phyloP scores from a whole-genome alignment of 2,888 invertebrate species.

The Ormyrus labotus region DNA sequence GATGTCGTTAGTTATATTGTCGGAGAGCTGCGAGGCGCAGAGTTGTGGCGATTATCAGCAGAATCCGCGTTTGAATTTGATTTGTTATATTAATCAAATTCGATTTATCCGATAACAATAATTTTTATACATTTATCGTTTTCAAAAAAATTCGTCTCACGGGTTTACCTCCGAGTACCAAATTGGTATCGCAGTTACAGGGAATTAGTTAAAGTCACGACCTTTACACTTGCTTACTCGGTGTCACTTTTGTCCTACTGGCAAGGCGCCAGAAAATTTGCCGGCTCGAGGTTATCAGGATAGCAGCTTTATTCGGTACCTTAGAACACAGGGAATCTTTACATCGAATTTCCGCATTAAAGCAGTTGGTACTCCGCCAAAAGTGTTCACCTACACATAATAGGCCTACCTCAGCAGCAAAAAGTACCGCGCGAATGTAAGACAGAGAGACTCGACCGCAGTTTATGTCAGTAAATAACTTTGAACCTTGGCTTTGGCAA shows the following conservation, averaged over 20 bases:
- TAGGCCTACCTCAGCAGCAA: background rate
- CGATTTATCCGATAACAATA: background rate
- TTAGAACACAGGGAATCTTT: constrained; percentile 12
- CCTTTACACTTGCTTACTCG: constrained; percentile 17
- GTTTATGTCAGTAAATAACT: too few species aligned
- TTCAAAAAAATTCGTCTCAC: background rate
- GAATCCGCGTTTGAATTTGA: background rate
- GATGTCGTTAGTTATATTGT: too few species aligned
- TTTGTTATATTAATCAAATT: background rate
- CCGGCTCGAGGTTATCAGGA: background rate
- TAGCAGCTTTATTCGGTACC: background rate
- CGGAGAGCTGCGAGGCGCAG: too few species aligned
- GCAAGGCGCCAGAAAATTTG: constrained; percentile 1
- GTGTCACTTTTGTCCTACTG: constrained; percentile 11
- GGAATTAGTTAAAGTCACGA: background rate
- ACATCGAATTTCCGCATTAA: constrained; percentile 25
- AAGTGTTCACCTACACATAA: background rate
- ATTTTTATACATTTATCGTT: background rate
- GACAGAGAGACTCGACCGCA: too few species aligned
- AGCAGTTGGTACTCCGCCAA: background rate
- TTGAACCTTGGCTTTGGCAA: too few species aligned
- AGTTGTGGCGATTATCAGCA: too few species aligned
- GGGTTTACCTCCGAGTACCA: background rate
- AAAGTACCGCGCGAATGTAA: too few species aligned
- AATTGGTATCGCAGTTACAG: background rate